These are phyloP conservation scores for Neocrepidodera transversa DNA, from an alignment of 2,888 invertebrate genomes.

Conservation along the genomic window DNA sequence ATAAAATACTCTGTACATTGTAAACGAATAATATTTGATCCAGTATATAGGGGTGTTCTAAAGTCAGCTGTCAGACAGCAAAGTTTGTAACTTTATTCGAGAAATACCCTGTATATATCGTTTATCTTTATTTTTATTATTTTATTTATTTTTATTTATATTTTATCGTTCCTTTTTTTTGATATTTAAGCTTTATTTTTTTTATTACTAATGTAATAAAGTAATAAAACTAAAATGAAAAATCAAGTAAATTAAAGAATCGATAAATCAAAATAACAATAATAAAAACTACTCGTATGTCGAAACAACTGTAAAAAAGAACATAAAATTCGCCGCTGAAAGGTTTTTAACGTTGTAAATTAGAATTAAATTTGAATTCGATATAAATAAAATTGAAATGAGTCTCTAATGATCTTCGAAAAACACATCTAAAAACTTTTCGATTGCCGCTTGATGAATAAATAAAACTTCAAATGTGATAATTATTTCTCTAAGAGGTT, in stretches of 20 bases:
- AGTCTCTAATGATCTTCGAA: neutral
- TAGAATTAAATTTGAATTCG: constrained; percentile 6
- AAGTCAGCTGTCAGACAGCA: no score
- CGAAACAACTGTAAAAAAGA: neutral
- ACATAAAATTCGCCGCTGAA: neutral
- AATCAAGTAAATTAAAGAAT: neutral
- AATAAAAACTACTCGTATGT: neutral
- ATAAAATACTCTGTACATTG: no score
- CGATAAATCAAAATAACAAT: neutral
- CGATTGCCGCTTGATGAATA: neutral
- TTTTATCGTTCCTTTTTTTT: no score
- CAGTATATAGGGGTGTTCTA: no score
- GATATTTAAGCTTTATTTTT: no score
- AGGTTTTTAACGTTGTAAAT: constrained; percentile 12
- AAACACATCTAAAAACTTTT: neutral
- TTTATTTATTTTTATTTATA: no score
- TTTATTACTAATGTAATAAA: no score
- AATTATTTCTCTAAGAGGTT: neutral
- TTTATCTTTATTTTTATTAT: no score
- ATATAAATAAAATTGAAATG: constrained; percentile 10
- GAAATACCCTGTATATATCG: no score
- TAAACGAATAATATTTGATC: no score
- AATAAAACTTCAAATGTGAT: constrained; percentile 1
- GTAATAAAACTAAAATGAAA: no score
- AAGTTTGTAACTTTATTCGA: no score